Conservation (phyloP, 2,797 vertebrate species). For the Propithecus perrieri region DNA sequence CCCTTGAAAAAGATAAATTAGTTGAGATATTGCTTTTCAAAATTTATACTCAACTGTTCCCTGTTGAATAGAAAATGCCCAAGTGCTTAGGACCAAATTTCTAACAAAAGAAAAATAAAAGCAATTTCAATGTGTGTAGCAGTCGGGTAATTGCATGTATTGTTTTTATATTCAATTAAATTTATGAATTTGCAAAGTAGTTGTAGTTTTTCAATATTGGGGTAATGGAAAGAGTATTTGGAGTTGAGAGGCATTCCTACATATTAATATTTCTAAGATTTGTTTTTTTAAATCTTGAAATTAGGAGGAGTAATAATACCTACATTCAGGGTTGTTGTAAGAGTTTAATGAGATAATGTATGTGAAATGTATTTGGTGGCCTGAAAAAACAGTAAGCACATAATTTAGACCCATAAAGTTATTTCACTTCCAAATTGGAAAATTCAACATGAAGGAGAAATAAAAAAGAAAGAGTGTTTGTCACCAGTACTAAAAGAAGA, state of each 20-base stretch:
- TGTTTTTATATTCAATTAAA: background rate
- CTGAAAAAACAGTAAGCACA: background rate
- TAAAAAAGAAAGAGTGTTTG: background rate
- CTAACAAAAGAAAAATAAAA: background rate
- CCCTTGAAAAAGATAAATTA: background rate
- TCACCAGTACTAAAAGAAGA: background rate
- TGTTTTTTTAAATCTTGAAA: background rate
- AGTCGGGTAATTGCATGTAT: background rate
- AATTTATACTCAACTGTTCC: constrained; percentile 3
- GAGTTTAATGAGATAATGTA: background rate
- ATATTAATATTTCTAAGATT: background rate
- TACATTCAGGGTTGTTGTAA: background rate
- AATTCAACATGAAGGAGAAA: background rate
- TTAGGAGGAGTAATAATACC: background rate
- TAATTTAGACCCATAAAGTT: background rate
- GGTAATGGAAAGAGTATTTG: background rate
- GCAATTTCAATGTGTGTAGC: background rate
- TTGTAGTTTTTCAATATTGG: background rate
- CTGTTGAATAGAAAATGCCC: constrained; percentile 22
- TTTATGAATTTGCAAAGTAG: background rate
- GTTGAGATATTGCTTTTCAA: constrained; percentile 31
- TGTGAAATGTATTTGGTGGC: background rate
- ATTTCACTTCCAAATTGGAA: constrained; percentile 10
- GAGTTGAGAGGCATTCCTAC: background rate
- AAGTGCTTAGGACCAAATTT: background rate